Evolutionary conservation across 64 coral and sea anemone species (phyloP), one percentile per base, ranked within the genome.

Genomic region (Stichodactyla helianthus): DNA sequence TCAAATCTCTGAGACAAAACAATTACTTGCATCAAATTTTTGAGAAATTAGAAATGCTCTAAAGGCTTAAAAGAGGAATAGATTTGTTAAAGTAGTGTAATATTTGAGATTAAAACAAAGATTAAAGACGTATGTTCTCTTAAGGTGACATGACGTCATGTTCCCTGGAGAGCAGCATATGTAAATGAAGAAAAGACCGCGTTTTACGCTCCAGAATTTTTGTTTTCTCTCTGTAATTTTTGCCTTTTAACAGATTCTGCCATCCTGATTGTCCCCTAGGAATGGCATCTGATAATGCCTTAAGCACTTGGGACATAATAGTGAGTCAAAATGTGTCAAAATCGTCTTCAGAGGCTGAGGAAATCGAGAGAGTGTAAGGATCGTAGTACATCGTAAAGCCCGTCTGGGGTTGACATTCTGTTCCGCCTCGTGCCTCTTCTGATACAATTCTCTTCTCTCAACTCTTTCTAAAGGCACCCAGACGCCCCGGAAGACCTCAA

Each of bases 91-190:
- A 8, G 1, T 20, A 7, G 19, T 5, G 62, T n/a, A n/a, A 65
- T 0, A n/a, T 2, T 23, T n/a, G 5, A 65, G 62, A 65, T 18
- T 0, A 65, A 20, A 31, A 11, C 2, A 31, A 74, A 14, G 1
- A 74, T 25, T n/a, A n/a, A n/a, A 85, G 53, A 86, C 80, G 19
- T 0, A 86, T 31, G 86, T 86, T 92, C 90, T 87, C 53, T 10
- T 22, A 68, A 92, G 11, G 0, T 70, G 19, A 26, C 59, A 77
- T 92, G 85, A 92, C 90, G 90, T 92, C 90, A 92, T 54, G 79
- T 52, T 81, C 15, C n/a, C 15, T 74, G 51, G 78, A 81, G 78
- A 54, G 78, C 78, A 81, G 52, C 52, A 52, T 81, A 81, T 81
- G 78, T 51, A 52, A 81, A 81, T 81, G 78, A 54, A 51, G 17